These are phyloP conservation scores for Epicampocera succincta DNA, from an alignment of 2,888 invertebrate genomes.

Conservation along the genomic window DNA sequence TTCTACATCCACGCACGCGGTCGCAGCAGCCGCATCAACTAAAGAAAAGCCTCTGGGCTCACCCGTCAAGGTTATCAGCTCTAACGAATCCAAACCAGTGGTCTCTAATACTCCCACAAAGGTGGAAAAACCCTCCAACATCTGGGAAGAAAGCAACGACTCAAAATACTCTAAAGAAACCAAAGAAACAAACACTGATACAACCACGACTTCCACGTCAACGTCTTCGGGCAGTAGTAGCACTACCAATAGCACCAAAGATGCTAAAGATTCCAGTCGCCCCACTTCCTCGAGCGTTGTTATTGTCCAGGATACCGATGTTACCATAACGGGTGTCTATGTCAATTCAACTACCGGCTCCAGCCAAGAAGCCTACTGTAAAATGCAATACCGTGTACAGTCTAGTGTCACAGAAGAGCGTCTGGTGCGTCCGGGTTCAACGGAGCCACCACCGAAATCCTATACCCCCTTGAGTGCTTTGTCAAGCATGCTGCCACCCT, in stretches of 20 bases:
- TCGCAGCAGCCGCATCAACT: background rate
- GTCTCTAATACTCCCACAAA: slow-evolving; percentile 47
- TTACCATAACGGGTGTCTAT: slow-evolving; percentile 93
- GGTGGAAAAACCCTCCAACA: slow-evolving; percentile 68
- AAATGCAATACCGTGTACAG: slow-evolving; percentile 94
- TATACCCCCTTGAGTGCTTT: slow-evolving; percentile 92
- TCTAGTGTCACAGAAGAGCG: slow-evolving; percentile 94
- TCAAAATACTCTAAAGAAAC: slow-evolving; percentile 79
- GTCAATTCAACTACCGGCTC: slow-evolving; percentile 88
- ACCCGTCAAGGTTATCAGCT: slow-evolving; percentile 68
- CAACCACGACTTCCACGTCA: slow-evolving; percentile 76
- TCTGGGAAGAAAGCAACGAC: slow-evolving; percentile 79
- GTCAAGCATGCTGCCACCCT: slow-evolving; percentile 94
- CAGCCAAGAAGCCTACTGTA: slow-evolving; percentile 91
- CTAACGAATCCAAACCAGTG: slow-evolving; percentile 12
- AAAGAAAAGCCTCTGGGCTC: slow-evolving; percentile 59
- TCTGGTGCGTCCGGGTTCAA: slow-evolving; percentile 84
- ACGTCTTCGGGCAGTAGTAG: slow-evolving; percentile 74
- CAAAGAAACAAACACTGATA: slow-evolving; percentile 79
- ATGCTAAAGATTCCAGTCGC: slow-evolving; percentile 78
- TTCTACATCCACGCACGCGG: slow-evolving; percentile 30
- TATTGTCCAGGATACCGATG: slow-evolving; percentile 92
- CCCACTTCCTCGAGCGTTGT: slow-evolving; percentile 85
- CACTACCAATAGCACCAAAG: slow-evolving; percentile 75
- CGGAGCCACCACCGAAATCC: slow-evolving; percentile 84